These are phyloP conservation scores for Poecilia wingei DNA, from an alignment of 2,797 vertebrate genomes.

Conservation along the genomic window DNA sequence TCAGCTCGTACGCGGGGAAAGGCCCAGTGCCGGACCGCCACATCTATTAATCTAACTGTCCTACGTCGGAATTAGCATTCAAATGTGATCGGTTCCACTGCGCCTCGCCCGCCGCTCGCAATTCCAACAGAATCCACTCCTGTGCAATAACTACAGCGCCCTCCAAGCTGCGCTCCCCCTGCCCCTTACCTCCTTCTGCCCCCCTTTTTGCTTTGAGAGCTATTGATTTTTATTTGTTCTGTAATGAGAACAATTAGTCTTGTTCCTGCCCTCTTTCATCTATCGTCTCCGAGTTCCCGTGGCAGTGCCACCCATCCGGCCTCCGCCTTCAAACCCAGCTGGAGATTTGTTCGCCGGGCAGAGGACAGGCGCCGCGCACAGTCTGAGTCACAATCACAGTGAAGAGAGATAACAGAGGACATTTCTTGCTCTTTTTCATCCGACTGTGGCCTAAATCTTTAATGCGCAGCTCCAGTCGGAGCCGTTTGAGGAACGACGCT, in stretches of 20 bases:
- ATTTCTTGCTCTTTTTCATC: conserved; percentile 13
- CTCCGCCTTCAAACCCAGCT: conserved; percentile 53
- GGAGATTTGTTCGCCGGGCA: conserved; percentile 46
- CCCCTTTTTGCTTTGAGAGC: conserved; percentile 66
- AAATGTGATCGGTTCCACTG: conserved; percentile 76
- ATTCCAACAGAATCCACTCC: conserved; percentile 75
- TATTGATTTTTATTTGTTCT: conserved; percentile 81
- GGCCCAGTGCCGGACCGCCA: conserved; percentile 56
- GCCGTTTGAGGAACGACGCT: background rate
- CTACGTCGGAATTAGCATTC: conserved; percentile 79
- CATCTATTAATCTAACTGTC: conserved; percentile 79
- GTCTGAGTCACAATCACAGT: conserved; percentile 22
- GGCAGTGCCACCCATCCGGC: conserved; percentile 50
- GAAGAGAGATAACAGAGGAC: conserved; percentile 22
- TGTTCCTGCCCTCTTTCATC: conserved; percentile 74
- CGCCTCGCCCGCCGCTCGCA: conserved; percentile 62
- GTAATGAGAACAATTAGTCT: conserved; percentile 84
- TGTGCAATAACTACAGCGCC: conserved; percentile 78
- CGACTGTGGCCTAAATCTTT: conserved; percentile 7
- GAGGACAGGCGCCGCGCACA: conserved; percentile 34
- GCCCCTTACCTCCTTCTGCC: no score
- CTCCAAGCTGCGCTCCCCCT: conserved; percentile 55
- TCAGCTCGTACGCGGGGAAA: conserved; percentile 54
- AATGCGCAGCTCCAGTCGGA: background rate
- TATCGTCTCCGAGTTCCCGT: conserved; percentile 62